A percentile compares a stretch with the other conserved stretches of the same genome.
Conservation (phyloP, 2,888 invertebrate genomes). For the Netelia melanura region DNA sequence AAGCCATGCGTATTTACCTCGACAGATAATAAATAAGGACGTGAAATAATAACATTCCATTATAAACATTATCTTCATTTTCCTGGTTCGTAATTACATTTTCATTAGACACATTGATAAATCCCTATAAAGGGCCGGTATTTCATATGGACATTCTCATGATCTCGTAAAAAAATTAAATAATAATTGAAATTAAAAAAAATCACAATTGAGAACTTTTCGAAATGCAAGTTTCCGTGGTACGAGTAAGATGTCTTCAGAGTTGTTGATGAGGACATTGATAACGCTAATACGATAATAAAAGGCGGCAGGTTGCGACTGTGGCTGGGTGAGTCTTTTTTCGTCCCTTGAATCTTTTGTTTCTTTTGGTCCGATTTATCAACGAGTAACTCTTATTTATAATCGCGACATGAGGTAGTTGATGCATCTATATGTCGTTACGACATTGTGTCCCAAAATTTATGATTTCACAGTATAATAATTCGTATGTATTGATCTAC, state of each 20-base stretch:
- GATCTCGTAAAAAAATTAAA: conserved; percentile 31
- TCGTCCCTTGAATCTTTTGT: conserved; percentile 22
- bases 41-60: conserved; percentile 35
- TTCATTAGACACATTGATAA: conserved; percentile 52
- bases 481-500: not conserved
- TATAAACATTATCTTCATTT: conserved; percentile 55
- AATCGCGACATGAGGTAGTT: conserved; percentile 53
- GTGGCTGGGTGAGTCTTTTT: conserved; percentile 15
- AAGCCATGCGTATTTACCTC: no score
- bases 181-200: conserved; percentile 2
- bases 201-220: conserved; percentile 6
- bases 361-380: conserved; percentile 37
- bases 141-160: conserved; percentile 35
- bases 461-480: conserved; percentile 11
- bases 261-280: conserved; percentile 5
- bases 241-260: conserved; percentile 18
- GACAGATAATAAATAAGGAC: not conserved
- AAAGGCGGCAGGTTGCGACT: conserved; percentile 21
- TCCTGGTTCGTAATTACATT: conserved; percentile 52
- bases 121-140: conserved; percentile 43
- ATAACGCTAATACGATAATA: not conserved
- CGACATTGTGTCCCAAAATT: conserved; percentile 13
- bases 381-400: not conserved
- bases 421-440: conserved; percentile 39
- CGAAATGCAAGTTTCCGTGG: conserved; percentile 9